Base-by-base conservation (phyloP, 2,888 invertebrate species). In the Iselma pallidipennis region DNA sequence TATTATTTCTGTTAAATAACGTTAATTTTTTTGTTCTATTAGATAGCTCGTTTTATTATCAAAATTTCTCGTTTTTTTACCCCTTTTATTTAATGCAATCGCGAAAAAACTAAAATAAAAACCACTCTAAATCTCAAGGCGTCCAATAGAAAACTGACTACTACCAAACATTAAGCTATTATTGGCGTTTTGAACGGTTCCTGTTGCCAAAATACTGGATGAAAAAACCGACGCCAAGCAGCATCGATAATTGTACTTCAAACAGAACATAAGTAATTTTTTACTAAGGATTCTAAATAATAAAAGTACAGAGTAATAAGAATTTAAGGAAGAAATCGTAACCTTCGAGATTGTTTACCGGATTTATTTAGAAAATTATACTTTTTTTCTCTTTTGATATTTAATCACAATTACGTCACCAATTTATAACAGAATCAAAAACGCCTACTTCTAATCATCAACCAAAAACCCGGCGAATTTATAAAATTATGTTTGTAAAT, bases 121-220 rank as follows among this genome's bases (percentile, higher is more conserved):
- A n/a, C n/a, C 25, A 59, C 57, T 55, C 49, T 54, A 53, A 57
- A 31, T 50, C 57, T 14, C 49, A 50, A 54, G 29, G 48, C 54
- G 58, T 55, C 33, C 57, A 28, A 49, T 48, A 23, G n/a, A 55
- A 63, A 52, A 63, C 63, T 56, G 59, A 55, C 57, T 31, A 51
- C 19, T 29, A 37, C 52, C 26, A 60, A 59, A 60, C 63, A 54
- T 63, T 67, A 61, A 59, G 66, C 66, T 71, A 62, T 66, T 67
- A 58, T 66, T 64, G 65, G 69, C 68, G 66, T 66, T 66, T 59
- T 68, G 58, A 62, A 65, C 66, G 65, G 66, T 65, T 66, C 61
- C 65, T 60, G 57, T 59, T 67, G 73, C 77, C 78, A 75, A 76
- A 76, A 78, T 77, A 76, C 76, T 75, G 82, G 75, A 73, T 71